Percentiles rank a stretch among this genome's conserved stretches.
Conservation (phyloP, 2,797 vertebrate genomes). For the Bryconaethiops microstoma region DNA sequence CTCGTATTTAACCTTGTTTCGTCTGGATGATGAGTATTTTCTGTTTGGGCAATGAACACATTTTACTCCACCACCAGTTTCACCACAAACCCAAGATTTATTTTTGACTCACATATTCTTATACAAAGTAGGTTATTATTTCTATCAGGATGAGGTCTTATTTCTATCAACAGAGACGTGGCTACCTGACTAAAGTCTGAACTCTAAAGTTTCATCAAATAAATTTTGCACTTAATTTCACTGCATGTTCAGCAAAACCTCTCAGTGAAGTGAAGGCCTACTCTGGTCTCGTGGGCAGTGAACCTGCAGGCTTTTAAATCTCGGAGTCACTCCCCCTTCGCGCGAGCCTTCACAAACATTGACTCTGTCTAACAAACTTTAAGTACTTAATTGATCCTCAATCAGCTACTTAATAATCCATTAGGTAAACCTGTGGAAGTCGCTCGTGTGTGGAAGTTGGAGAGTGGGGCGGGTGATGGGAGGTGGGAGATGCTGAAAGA, state of each 20-base stretch:
- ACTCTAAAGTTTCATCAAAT: too few species aligned
- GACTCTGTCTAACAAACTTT: constrained; percentile 76
- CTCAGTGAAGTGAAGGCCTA: background rate
- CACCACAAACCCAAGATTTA: too few species aligned
- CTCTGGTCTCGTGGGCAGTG: background rate
- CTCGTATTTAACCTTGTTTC: too few species aligned
- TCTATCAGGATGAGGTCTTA: too few species aligned
- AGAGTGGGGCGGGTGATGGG: constrained; percentile 61
- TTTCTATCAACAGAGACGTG: too few species aligned
- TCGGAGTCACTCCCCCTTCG: constrained; percentile 17
- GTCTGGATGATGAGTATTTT: background rate
- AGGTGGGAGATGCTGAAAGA: constrained; percentile 52
- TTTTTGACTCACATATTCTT: too few species aligned
- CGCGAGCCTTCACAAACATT: constrained; percentile 56
- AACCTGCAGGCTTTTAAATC: constrained; percentile 4
- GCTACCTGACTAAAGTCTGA: too few species aligned
- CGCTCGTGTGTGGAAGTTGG: constrained; percentile 63
- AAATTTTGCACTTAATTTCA: background rate
- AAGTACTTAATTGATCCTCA: constrained; percentile 81
- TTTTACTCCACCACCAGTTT: background rate
- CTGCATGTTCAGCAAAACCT: background rate
- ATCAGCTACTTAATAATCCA: constrained; percentile 82
- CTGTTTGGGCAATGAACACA: background rate
- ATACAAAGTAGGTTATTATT: too few species aligned
- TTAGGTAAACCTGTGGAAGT: constrained; percentile 76